A percentile compares a stretch with the other conserved stretches of the same genome.
Evolutionary conservation across 2,113 vertebrate species (phyloP).

Genomic region (Aphyosemion australe): DNA sequence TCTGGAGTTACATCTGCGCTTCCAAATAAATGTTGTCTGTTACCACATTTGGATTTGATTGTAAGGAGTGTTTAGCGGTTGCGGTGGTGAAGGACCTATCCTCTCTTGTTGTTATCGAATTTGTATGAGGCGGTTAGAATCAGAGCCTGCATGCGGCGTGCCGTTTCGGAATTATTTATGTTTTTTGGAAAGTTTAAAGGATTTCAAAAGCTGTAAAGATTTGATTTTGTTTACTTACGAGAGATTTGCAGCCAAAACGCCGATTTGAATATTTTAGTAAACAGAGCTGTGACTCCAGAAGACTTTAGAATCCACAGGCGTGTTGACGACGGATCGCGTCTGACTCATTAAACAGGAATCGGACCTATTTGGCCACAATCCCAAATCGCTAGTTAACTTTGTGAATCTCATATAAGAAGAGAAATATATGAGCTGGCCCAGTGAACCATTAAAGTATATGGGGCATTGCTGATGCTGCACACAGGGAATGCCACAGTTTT

Average conservation of each 20-base stretch:
- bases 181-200: constrained; percentile 10
- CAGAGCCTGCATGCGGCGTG: constrained; percentile 32
- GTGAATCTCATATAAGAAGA: constrained; percentile 61
- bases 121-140: constrained; percentile 62
- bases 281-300: not conserved
- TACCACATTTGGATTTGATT: constrained; percentile 75
- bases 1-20: constrained; percentile 65
- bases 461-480: constrained; percentile 74
- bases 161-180: constrained; percentile 32
- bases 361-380: constrained; percentile 20
- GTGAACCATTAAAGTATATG: constrained; percentile 79
- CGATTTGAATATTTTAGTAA: not conserved
- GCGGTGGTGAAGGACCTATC: constrained; percentile 68
- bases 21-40: constrained; percentile 66
- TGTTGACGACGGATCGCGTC: not conserved
- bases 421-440: constrained; percentile 72
- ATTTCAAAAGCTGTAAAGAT: too few relatives aligned
- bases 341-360: constrained; percentile 19
- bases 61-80: constrained; percentile 66
- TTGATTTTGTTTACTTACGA: too few relatives aligned
- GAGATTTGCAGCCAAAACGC: too few relatives aligned
- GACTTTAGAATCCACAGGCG: not conserved
- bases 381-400: constrained; percentile 20
- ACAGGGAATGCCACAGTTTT: constrained; percentile 69
- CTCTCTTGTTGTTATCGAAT: constrained; percentile 65